Evolutionary conservation across 2,797 vertebrate genomes (phyloP).

Genomic region (Notolabrus celidotus): DNA sequence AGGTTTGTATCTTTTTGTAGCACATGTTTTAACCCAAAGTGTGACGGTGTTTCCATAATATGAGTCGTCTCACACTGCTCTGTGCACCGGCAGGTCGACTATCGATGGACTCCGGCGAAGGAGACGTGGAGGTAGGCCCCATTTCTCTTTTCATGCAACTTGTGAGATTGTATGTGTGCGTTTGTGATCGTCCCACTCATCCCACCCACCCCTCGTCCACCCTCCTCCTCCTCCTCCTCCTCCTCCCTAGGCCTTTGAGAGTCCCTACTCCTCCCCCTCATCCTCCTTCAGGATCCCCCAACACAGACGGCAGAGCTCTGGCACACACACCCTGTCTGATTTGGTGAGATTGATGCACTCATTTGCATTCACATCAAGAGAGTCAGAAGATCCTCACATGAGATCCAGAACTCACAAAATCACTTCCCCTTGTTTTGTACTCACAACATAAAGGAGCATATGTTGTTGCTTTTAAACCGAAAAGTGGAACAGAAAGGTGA

Average conservation of each 20-base stretch:
- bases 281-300: slow-evolving; percentile 82
- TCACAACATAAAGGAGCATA: no score
- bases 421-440: background rate
- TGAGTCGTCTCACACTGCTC: no score
- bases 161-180: slow-evolving; percentile 36
- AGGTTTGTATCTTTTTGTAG: slow-evolving; percentile 68
- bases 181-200: slow-evolving; percentile 56
- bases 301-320: slow-evolving; percentile 85
- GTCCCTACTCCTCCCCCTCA: slow-evolving; percentile 90
- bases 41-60: no score
- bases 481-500: no score
- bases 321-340: slow-evolving; percentile 76
- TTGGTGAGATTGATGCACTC: slow-evolving; percentile 82
- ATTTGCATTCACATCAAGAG: background rate
- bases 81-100: slow-evolving; percentile 82
- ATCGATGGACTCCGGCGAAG: slow-evolving; percentile 89
- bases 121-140: slow-evolving; percentile 85
- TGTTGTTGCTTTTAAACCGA: no score
- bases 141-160: background rate
- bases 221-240: slow-evolving; percentile 63
- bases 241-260: slow-evolving; percentile 86
- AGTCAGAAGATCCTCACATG: background rate
- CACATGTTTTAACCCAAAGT: no score
- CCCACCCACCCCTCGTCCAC: slow-evolving; percentile 52
- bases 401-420: no score